phyloP scores from a whole-genome alignment of 2,113 vertebrate species.

The Isichthys henryi region DNA sequence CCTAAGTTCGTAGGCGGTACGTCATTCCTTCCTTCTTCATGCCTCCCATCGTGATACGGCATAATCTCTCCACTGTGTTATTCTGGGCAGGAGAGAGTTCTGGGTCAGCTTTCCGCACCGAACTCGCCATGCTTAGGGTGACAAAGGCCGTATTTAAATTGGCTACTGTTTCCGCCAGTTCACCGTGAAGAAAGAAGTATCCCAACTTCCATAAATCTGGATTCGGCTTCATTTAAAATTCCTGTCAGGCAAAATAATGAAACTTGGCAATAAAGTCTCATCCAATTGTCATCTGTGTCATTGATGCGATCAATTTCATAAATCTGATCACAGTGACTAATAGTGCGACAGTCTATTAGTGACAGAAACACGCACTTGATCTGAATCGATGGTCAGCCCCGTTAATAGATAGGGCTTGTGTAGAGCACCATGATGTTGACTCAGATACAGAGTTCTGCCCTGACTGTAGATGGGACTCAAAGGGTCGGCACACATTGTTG shows the following conservation, averaged over 20 bases:
- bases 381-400: neutral
- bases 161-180: neutral
- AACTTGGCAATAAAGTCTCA: neutral
- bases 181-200: too few relatives aligned
- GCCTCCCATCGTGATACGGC: neutral
- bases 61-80: neutral
- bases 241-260: neutral
- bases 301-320: constrained; percentile 9
- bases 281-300: neutral
- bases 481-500: neutral
- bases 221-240: neutral
- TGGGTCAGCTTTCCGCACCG: neutral
- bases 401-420: neutral
- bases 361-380: neutral
- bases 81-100: neutral
- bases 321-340: neutral
- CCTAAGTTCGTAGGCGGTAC: too few relatives aligned
- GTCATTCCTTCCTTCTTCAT: neutral
- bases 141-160: neutral
- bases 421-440: neutral
- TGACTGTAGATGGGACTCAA: neutral
- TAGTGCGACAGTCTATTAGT: neutral
- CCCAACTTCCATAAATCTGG: neutral
- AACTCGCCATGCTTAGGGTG: neutral
- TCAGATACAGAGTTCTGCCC: neutral